Conservation (phyloP, 2,113 vertebrate species). For the Coregonus clupeaformis region DNA sequence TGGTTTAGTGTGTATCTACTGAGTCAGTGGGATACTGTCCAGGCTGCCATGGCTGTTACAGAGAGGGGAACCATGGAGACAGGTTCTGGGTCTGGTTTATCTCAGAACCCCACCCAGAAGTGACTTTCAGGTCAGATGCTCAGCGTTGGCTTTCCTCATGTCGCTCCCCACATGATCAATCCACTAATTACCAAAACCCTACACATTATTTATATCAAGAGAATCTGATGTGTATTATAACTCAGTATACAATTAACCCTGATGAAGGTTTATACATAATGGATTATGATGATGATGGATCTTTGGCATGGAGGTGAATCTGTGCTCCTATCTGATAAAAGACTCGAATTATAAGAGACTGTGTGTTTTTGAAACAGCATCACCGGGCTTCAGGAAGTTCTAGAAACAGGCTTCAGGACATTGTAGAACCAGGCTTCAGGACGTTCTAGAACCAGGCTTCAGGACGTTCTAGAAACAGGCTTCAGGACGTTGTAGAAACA, state of each 20-base stretch:
- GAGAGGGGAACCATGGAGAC: not conserved
- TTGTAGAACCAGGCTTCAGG: too few relatives aligned
- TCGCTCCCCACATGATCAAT: constrained; percentile 46
- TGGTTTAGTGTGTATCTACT: constrained; percentile 54
- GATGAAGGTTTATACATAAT: not conserved
- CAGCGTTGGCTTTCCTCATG: constrained; percentile 42
- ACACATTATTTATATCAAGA: not conserved
- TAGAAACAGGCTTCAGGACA: too few relatives aligned
- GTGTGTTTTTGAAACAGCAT: constrained; percentile 13
- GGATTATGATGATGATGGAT: not conserved
- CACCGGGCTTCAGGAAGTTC: too few relatives aligned
- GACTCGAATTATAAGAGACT: constrained; percentile 11
- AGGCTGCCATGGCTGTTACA: constrained; percentile 31
- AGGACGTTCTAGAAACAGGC: too few relatives aligned
- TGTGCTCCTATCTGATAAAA: constrained; percentile 30
- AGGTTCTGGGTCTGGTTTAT: too few relatives aligned
- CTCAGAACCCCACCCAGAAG: constrained; percentile 37
- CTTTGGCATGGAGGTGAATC: not conserved
- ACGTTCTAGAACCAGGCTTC: too few relatives aligned
- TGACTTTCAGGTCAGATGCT: constrained; percentile 40
- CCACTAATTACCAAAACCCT: constrained; percentile 43
- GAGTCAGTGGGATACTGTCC: constrained; percentile 59
- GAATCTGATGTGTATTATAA: constrained; percentile 64
- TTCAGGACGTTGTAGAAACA: too few relatives aligned
- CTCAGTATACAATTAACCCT: constrained; percentile 23